These are phyloP conservation scores for Caranx ignobilis DNA, from an alignment of 2,113 vertebrate species.

Conservation along the genomic window DNA sequence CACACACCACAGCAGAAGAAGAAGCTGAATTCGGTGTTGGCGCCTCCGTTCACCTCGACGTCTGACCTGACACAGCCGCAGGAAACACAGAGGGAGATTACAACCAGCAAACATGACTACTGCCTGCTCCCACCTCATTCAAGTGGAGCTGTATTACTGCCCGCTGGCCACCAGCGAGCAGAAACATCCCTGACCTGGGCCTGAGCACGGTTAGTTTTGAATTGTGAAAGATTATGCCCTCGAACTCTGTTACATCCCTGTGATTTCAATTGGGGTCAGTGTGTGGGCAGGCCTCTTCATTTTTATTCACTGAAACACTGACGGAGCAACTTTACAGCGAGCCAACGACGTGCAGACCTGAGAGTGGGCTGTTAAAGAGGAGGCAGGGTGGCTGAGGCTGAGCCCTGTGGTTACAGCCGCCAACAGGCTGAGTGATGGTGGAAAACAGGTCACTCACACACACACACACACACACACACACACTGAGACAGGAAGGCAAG, in stretches of 20 bases:
- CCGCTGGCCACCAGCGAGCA: constrained; percentile 8
- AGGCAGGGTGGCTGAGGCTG: not conserved
- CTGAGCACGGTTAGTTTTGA: constrained; percentile 5
- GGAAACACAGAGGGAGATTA: constrained; percentile 1
- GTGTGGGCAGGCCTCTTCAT: not conserved
- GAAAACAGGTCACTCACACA: constrained; percentile 38
- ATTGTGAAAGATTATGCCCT: constrained; percentile 18
- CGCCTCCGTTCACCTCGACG: not conserved
- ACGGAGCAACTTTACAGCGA: constrained; percentile 16
- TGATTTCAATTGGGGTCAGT: constrained; percentile 22
- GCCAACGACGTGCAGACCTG: not conserved
- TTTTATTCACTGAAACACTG: constrained; percentile 29
- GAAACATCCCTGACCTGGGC: constrained; percentile 1
- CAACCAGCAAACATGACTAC: not conserved
- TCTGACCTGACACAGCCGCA: constrained; percentile 3
- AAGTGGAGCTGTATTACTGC: constrained; percentile 32
- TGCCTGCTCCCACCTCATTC: constrained; percentile 13
- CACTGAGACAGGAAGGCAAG: constrained; percentile 11
- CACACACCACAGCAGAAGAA: constrained; percentile 11
- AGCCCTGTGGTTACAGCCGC: not conserved
- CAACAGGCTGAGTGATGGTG: constrained; percentile 5
- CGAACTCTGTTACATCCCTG: constrained; percentile 16
- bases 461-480: not conserved
- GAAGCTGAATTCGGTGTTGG: constrained; percentile 16
- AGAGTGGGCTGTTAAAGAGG: not conserved